Evolutionary conservation across 2,113 vertebrate species (phyloP), one percentile per base, ranked within the genome.

Genomic region (Australoheros scitulus): DNA sequence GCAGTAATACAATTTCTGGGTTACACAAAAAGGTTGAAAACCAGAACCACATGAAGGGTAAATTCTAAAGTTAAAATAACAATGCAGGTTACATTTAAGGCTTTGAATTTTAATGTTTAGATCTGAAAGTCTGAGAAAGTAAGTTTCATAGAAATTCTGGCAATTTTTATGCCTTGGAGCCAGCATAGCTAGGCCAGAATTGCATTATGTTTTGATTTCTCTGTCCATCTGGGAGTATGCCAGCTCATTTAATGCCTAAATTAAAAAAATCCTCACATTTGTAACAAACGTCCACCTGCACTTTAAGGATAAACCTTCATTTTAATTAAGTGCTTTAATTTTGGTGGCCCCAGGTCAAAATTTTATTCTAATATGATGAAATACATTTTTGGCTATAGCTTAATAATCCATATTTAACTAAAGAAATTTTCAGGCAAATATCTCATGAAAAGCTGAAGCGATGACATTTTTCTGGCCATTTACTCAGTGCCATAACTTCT

Each of bases 331-430:
- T 50, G 15, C 15, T 50, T 29, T 50, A 29, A 50, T 50, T 70
- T 50, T 29, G 5, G 64, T 70, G 65, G 43, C 29, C 50, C 13
- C 5, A 29, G 24, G 15, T 50, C 65, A 50, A 70, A 29, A 50
- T 3, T 70, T 29, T 43, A 43, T 29, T 56, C 11, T 20, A 50
- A 4, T 5, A 70, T 32, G 11, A 5, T 14, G 32, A 52, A 72
- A 32, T 32, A 0, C 0, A 52, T 72, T 72, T 72, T 52, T 0
- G 26, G 24, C 65, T 20, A 6, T 10, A 13, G 17, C 24, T 72
- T 24, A 72, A 20, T 72, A 52, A 72, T 72, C 15, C 50, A 20
- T 32, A 26, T 32, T 20, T 29, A 70, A 26, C 24, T 47, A 18
- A 22, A 68, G 8, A 70, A 26, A 52, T 52, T 20, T 52, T 50